Conservation (phyloP, 2,113 vertebrate genomes). For the Leptobrachium ailaonicum region DNA sequence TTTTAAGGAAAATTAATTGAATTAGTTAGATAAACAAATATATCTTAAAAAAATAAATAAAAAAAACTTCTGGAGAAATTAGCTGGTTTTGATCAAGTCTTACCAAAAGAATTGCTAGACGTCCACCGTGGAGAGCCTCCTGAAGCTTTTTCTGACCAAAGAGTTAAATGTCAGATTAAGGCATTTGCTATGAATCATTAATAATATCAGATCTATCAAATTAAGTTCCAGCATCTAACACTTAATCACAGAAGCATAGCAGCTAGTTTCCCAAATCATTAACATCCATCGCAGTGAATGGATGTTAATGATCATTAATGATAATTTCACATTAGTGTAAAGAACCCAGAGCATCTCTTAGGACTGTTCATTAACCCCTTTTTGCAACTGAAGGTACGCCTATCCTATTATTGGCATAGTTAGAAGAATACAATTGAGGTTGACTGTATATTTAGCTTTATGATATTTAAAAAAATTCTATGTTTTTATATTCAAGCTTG, state of each 20-base stretch:
- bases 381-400: not conserved
- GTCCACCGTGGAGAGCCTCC: too few relatives aligned
- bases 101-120: too few relatives aligned
- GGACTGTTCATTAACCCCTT: conserved; percentile 7
- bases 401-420: not conserved
- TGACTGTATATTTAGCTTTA: too few relatives aligned
- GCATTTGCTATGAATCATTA: conserved; percentile 1
- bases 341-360: not conserved
- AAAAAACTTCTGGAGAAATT: not conserved
- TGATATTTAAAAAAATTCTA: too few relatives aligned
- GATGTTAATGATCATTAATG: conserved; percentile 3
- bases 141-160: not conserved
- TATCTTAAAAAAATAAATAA: not conserved
- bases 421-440: too few relatives aligned
- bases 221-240: not conserved
- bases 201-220: conserved; percentile 8
- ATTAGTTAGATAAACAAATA: not conserved
- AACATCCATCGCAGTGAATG: not conserved
- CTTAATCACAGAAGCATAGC: not conserved
- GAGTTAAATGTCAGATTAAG: not conserved
- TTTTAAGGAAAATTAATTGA: too few relatives aligned
- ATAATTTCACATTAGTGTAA: not conserved
- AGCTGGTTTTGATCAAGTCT: too few relatives aligned
- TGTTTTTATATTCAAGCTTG: too few relatives aligned
- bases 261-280: not conserved